Base-by-base conservation (phyloP, 2,113 vertebrate genomes). In the Muntiacus reevesi region DNA sequence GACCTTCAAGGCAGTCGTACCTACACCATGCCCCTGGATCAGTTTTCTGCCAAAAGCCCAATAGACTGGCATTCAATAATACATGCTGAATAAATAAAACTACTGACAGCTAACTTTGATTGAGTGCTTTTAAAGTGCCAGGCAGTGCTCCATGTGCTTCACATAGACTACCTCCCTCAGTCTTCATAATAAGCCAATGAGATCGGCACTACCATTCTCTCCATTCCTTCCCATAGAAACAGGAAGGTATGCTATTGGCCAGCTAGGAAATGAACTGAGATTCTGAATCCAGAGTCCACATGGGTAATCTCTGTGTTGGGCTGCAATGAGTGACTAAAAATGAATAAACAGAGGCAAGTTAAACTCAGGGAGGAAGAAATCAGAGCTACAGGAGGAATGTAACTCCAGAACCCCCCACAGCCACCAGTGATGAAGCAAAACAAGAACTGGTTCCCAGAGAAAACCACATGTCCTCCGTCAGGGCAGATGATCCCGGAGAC, bases 401-500 rank as follows among this genome's bases (percentile, higher is more conserved):
- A 82, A 89, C 52, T 94, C 45, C 57, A 96, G 82, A 96, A 94
- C 2, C 30, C 36, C 54, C 43, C 27, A 9, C 60, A 50, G 76
- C 43, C 88, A 67, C 92, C 82, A 76, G 15, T 47, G 89, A 83
- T 81, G 21, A 95, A 97, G 52, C 78, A 89, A 87, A 97, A 96
- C 62, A 64, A 97, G 47, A 82, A 60, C 59, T 85, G 84, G n/a
- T 74, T 96, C 82, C 60, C 88, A 83, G 78, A 94, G 67, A 74
- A 96, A 97, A 88, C 45, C 33, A 4, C 60, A 62, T 87, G 50
- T 67, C 55, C 81, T 40, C 33, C 76, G 50, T 57, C 16, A 89
- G 89, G 55, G 30, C 83, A 91, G 76, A 94, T 74, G 95, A 96
- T 50, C 86, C 85, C 12, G 40, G 28, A 97, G 91, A 94, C 86